phyloP scores from a whole-genome alignment of 2,888 invertebrate species.

The Heliconius charithonia region DNA sequence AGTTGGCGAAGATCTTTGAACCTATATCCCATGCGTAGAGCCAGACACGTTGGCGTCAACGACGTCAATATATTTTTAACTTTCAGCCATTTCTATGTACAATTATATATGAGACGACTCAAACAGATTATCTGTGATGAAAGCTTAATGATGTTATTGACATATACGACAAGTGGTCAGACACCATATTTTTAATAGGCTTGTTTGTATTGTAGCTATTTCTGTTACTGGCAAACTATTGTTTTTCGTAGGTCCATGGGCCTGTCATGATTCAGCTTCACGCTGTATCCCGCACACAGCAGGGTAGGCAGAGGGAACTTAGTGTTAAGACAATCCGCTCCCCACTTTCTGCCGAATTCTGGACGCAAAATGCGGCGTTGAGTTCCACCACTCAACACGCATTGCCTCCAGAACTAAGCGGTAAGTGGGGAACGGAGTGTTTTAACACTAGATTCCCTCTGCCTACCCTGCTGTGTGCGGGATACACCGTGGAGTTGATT shows the following conservation, averaged over 20 bases:
- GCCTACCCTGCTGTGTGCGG: too few species aligned
- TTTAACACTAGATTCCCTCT: too few species aligned
- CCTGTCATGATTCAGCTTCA: too few species aligned
- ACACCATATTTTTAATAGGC: conserved; percentile 1
- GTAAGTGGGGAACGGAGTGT: too few species aligned
- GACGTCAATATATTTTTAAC: not conserved
- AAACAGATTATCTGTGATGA: conserved; percentile 11
- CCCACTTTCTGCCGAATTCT: too few species aligned
- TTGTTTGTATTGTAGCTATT: conserved; percentile 5
- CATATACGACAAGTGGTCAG: conserved; percentile 3
- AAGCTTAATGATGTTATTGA: not conserved
- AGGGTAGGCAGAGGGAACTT: too few species aligned
- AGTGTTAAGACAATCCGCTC: too few species aligned
- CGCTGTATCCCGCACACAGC: too few species aligned
- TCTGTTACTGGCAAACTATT: conserved; percentile 16
- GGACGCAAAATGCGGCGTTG: too few species aligned
- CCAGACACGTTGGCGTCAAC: conserved; percentile 1
- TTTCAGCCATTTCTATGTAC: not conserved
- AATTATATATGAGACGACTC: not conserved
- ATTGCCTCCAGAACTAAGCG: too few species aligned
- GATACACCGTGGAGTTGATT: too few species aligned
- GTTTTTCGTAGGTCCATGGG: not conserved
- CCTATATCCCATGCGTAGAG: not conserved
- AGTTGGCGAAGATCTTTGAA: not conserved
- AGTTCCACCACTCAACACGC: too few species aligned